Percentiles rank a stretch among this genome's conserved stretches.
These are phyloP conservation scores for Apostichopus parvimensis DNA, from an alignment of 35 echinoderm and acorn worm genomes.

Conservation along the genomic window DNA sequence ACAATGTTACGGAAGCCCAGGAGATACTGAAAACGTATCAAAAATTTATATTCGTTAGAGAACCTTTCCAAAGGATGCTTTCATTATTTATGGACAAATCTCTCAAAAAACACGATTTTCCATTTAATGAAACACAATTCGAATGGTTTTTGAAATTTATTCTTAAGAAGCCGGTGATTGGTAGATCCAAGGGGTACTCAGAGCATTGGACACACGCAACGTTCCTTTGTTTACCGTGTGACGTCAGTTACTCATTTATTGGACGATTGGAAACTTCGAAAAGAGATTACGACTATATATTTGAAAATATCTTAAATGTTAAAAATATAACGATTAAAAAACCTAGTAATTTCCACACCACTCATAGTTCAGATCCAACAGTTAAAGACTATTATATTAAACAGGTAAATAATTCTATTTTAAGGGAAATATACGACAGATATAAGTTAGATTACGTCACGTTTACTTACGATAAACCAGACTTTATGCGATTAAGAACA, in stretches of 20 bases:
- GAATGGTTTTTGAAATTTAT: conserved; percentile 26
- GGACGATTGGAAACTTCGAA: conserved; percentile 34
- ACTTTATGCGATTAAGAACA: neutral
- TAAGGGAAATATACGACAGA: neutral
- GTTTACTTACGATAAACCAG: conserved; percentile 20
- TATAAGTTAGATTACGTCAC: conserved; percentile 5
- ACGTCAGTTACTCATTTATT: conserved; percentile 15
- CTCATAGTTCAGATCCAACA: conserved; percentile 23
- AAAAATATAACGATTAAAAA: neutral
- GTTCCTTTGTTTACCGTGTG: conserved; percentile 15
- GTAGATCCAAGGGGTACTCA: neutral
- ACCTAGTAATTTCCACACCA: neutral
- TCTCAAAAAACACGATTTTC: neutral
- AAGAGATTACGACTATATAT: conserved; percentile 7
- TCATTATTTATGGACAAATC: conserved; percentile 38
- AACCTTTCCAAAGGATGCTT: conserved; percentile 32
- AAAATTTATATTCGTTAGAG: conserved; percentile 26
- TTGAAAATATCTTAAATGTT: neutral
- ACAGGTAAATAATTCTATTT: conserved; percentile 6
- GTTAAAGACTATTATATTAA: neutral
- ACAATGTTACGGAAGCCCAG: conserved; percentile 14
- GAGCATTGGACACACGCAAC: conserved; percentile 40
- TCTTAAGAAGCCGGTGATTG: neutral
- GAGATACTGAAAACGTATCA: conserved; percentile 22
- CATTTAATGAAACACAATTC: conserved; percentile 27